These are phyloP conservation scores for Hippasteria phrygiana DNA, from an alignment of 53 echinoderm and acorn worm species.

Conservation along the genomic window DNA sequence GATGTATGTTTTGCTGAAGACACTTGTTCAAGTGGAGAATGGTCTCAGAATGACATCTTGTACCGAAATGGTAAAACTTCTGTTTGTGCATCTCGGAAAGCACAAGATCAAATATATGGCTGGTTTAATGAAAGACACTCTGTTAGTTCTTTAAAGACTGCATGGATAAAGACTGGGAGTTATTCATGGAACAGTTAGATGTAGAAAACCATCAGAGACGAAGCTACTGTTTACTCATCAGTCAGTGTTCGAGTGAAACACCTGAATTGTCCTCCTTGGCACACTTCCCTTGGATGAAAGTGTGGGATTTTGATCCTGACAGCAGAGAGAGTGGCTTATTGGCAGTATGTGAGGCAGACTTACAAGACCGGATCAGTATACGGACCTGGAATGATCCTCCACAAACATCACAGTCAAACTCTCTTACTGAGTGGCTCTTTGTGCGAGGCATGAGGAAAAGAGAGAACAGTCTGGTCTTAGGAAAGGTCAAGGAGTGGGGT, in stretches of 20 bases:
- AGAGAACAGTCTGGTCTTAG: conserved; percentile 1
- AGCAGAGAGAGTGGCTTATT: conserved; percentile 53
- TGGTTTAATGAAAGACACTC: background rate
- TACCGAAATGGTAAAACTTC: background rate
- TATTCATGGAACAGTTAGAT: background rate
- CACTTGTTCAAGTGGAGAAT: background rate
- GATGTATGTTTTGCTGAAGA: conserved; percentile 14
- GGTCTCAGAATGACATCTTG: conserved; percentile 28
- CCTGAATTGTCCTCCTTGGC: background rate
- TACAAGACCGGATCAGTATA: background rate
- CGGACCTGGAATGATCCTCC: conserved; percentile 43
- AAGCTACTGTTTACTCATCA: conserved; percentile 31
- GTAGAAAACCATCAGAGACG: conserved; percentile 32
- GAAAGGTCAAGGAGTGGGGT: conserved; percentile 26
- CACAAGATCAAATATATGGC: background rate
- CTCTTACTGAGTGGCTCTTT: conserved; percentile 42
- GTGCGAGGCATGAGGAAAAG: conserved; percentile 14
- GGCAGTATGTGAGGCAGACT: conserved; percentile 19
- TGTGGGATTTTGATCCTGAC: conserved; percentile 68
- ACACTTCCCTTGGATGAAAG: conserved; percentile 35
- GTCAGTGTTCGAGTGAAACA: conserved; percentile 1
- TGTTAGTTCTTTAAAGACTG: background rate
- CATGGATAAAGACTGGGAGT: background rate
- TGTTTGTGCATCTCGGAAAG: background rate
- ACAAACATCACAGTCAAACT: conserved; percentile 11